phyloP scores from a whole-genome alignment of 2,888 invertebrate species.

The Dysmachus trigonus region DNA sequence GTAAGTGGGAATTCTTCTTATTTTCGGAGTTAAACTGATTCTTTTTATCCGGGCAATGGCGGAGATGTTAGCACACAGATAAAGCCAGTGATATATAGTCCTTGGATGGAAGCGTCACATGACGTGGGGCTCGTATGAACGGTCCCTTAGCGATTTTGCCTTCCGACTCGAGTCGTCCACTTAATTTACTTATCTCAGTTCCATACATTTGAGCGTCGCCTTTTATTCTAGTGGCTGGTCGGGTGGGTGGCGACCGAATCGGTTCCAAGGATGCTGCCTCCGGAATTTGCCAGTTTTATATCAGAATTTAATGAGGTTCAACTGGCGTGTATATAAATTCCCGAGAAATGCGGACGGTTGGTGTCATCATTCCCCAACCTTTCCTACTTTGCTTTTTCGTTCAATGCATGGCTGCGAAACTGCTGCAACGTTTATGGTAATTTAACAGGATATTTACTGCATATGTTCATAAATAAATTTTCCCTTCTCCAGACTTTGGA shows the following conservation, averaged over 20 bases:
- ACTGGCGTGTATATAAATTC: constrained; percentile 44
- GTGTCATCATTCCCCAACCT: not conserved
- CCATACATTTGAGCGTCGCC: not conserved
- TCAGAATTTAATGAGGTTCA: constrained; percentile 41
- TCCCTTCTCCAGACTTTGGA: not conserved
- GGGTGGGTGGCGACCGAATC: not conserved
- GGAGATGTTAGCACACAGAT: constrained; percentile 5
- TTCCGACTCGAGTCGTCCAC: not conserved
- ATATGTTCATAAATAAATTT: constrained; percentile 19
- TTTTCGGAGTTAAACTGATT: not conserved
- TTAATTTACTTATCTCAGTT: constrained; percentile 35
- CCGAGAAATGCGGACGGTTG: not conserved
- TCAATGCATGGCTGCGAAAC: not conserved
- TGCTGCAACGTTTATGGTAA: constrained; percentile 28
- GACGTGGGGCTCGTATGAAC: not conserved
- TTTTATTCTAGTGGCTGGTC: not conserved
- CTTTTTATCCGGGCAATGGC: not conserved
- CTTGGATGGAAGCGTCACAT: not conserved
- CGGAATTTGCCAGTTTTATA: constrained; percentile 24
- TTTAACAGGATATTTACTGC: constrained; percentile 21
- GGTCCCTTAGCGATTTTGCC: constrained; percentile 3
- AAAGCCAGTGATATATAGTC: not conserved
- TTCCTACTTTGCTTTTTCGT: not conserved
- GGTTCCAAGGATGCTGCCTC: not conserved
- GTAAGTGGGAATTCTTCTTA: constrained; percentile 69